phyloP scores from a whole-genome alignment of 2,797 vertebrate species.

The Ceryle rudis region DNA sequence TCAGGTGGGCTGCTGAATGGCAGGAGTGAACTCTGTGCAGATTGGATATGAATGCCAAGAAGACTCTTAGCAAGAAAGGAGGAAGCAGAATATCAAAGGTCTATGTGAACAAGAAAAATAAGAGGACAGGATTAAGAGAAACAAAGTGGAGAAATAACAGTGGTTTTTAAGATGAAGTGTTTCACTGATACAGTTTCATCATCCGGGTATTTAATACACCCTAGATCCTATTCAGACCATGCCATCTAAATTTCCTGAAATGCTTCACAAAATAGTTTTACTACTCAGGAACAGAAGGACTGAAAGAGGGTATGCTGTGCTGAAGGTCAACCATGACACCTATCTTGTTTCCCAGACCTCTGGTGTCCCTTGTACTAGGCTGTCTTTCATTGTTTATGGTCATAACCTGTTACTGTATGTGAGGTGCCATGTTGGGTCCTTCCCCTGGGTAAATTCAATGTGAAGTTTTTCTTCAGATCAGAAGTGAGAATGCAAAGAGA shows the following conservation, averaged over 20 bases:
- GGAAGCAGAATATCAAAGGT: background rate
- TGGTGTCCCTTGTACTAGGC: background rate
- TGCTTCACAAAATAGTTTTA: background rate
- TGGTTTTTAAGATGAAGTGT: background rate
- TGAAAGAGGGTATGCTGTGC: background rate
- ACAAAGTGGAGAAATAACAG: background rate
- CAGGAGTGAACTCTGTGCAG: background rate
- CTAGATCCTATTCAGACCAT: background rate
- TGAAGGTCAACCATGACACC: background rate
- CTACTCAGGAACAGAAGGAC: background rate
- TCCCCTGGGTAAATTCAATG: background rate
- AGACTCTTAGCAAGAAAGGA: background rate
- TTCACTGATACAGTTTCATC: background rate
- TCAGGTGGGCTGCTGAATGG: background rate
- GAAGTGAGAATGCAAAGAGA: background rate
- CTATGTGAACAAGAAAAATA: background rate
- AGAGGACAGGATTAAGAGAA: background rate
- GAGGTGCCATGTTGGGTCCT: rapidly evolving
- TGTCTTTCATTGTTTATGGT: background rate
- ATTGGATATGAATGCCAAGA: background rate
- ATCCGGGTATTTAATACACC: background rate
- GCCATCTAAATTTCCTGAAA: background rate
- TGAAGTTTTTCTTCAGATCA: background rate
- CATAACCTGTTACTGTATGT: background rate
- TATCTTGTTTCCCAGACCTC: background rate